These are phyloP conservation scores for Anguilla anguilla DNA, from an alignment of 2,797 vertebrate genomes.

Conservation along the genomic window DNA sequence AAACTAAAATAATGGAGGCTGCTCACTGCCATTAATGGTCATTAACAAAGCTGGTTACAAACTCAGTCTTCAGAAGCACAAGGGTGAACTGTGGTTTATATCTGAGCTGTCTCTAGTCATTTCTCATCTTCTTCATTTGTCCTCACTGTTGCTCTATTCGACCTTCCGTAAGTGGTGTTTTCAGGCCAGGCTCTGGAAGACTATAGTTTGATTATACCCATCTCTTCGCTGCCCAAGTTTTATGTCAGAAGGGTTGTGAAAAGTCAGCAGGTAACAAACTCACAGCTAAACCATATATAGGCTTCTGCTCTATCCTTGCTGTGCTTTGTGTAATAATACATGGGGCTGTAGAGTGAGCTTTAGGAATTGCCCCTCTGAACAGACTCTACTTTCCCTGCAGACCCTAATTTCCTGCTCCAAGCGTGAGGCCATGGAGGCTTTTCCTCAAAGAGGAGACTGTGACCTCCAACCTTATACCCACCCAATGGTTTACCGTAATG, in stretches of 20 bases:
- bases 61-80: not conserved
- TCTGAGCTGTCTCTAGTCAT: not conserved
- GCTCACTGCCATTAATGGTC: not conserved
- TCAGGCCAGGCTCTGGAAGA: not conserved
- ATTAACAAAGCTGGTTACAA: slow-evolving; percentile 10
- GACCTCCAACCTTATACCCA: too few species aligned
- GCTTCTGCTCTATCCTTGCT: too few species aligned
- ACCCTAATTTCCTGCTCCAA: too few species aligned
- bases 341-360: too few species aligned
- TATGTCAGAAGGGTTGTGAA: not conserved
- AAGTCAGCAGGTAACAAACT: not conserved
- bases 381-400: too few species aligned
- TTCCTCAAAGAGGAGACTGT: not conserved
- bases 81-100: not conserved
- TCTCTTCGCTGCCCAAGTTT: not conserved
- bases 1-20: not conserved
- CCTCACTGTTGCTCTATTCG: not conserved
- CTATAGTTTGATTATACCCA: not conserved
- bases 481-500: not conserved
- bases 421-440: too few species aligned
- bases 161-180: not conserved
- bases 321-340: too few species aligned
- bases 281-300: not conserved
- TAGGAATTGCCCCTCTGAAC: too few species aligned
- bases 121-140: not conserved